Base-by-base conservation (phyloP, 2,113 vertebrate genomes). In the Burhinus oedicnemus region DNA sequence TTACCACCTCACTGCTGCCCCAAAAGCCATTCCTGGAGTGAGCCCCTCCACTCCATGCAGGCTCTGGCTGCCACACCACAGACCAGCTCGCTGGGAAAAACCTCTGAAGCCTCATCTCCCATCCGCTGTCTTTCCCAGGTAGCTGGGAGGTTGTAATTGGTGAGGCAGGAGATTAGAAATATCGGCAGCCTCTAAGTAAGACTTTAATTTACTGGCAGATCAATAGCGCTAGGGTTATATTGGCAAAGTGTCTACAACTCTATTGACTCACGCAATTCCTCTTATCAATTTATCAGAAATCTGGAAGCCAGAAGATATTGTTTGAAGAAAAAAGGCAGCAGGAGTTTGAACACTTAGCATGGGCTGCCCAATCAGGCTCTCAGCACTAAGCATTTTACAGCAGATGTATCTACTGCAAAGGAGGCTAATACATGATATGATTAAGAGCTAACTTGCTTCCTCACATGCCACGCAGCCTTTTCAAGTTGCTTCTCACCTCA, bases 181-280 rank as follows among this genome's bases (percentile, higher is more conserved):
- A 98, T 98, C 98, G 98, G 98, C 98, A 98, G 98, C 97, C 99
- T 99, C 99, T 99, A 99, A 99, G 99, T 99, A 99, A 99, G 99
- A 99, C 99, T 99, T 99, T 99, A 99, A 99, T 99, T 99, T 99
- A 99, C 99, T 99, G 99, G 98, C 98, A 98, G 99, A 99, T 99
- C 99, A 99, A 99, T 99, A 99, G 98, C 98, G 97, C 98, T 96
- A 96, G 98, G 98, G 99, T 99, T 99, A 99, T 99, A 99, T 99
- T 99, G 99, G 99, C 99, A 99, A 99, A 99, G 99, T 99, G 99
- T 99, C 99, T 99, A 99, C 99, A 99, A 99, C 99, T 99, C 99
- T 99, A 99, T 99, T 99, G 99, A 99, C 99, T 99, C 99, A 99
- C 98, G 98, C 98, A 99, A 99, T 99, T 99, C 98, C 98, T 98